Evolutionary conservation across 2,888 invertebrate species (phyloP).

Genomic region (Epinotia demarniana): DNA sequence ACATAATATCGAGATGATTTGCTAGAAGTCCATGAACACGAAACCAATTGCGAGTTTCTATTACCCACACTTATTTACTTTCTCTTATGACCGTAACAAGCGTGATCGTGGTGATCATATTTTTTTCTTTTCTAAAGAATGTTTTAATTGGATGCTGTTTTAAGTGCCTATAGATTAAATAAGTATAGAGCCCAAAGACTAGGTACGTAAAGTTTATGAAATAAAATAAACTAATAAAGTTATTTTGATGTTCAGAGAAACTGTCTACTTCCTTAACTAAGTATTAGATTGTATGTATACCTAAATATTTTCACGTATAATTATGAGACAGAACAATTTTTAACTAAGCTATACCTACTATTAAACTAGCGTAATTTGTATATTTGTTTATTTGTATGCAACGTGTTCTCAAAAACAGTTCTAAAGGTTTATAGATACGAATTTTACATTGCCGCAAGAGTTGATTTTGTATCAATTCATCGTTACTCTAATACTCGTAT

Average conservation of each 20-base stretch:
- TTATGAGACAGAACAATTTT: no score
- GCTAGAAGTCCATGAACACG: not conserved
- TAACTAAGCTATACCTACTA: no score
- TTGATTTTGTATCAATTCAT: no score
- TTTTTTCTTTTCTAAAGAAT: conserved; percentile 24
- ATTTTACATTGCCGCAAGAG: no score
- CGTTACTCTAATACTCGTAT: no score
- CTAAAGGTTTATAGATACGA: no score
- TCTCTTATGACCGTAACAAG: conserved; percentile 36
- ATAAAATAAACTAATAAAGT: not conserved
- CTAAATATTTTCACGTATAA: no score
- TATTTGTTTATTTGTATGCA: no score
- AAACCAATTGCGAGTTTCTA: conserved; percentile 12
- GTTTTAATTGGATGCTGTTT: conserved; percentile 9
- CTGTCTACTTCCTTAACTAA: no score
- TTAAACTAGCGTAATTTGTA: no score
- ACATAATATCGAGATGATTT: not conserved
- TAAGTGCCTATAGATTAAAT: not conserved
- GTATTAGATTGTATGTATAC: no score
- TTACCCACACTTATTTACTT: conserved; percentile 34
- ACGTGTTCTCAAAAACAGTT: no score
- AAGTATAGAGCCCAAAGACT: not conserved
- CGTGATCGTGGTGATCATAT: conserved; percentile 2
- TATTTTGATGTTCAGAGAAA: not conserved
- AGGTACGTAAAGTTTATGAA: not conserved